phyloP scores from a whole-genome alignment of 2,113 vertebrate genomes.

The Pollimyrus isidori region DNA sequence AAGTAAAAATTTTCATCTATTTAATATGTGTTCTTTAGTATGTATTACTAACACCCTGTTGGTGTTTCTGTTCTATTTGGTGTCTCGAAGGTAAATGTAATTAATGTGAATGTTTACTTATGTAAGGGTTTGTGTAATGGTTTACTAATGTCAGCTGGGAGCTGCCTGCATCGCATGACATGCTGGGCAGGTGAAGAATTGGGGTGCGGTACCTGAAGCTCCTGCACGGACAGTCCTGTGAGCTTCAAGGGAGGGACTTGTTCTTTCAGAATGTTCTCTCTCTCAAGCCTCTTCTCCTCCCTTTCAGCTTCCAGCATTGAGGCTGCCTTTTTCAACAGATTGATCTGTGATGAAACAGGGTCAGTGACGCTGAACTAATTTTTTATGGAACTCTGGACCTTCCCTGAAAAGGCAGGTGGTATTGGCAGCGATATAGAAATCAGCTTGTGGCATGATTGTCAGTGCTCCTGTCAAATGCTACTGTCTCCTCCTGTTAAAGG shows the following conservation, averaged over 20 bases:
- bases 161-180: not conserved
- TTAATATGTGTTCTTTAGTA: not conserved
- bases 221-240: conserved; percentile 37
- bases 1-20: not conserved
- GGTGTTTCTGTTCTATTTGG: not conserved
- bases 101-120: not conserved
- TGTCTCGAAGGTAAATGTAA: not conserved
- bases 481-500: not conserved
- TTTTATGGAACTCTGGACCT: not conserved
- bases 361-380: not conserved
- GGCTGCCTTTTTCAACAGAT: conserved; percentile 51
- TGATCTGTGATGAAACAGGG: conserved; percentile 38
- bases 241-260: conserved; percentile 49
- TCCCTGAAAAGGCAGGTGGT: not conserved
- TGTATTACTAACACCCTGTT: not conserved
- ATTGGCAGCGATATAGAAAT: not conserved
- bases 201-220: conserved; percentile 55
- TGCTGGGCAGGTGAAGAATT: not conserved
- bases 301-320: conserved; percentile 50
- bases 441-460: not conserved
- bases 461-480: not conserved
- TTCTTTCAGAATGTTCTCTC: conserved; percentile 45
- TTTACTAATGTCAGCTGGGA: not conserved
- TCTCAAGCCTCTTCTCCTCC: conserved; percentile 45
- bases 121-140: not conserved